These are phyloP conservation scores for Cossypha dichroa DNA, from an alignment of 2,797 vertebrate genomes.

Conservation along the genomic window DNA sequence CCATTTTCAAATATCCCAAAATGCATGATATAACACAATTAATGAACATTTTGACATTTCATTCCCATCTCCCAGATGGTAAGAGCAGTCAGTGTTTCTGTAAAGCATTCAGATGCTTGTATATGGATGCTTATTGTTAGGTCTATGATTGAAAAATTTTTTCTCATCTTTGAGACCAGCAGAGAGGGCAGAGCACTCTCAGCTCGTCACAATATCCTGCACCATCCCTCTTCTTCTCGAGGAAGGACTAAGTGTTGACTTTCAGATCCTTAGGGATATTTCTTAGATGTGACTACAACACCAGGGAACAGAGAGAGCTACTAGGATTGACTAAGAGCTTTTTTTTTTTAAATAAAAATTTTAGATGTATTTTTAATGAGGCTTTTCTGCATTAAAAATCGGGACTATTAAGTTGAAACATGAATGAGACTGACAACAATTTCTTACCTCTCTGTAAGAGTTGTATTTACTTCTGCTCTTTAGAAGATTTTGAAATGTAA, in stretches of 20 bases:
- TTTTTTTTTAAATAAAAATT: background rate
- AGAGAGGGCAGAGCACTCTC: background rate
- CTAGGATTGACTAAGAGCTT: accelerated
- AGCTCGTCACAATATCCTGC: background rate
- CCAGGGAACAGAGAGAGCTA: background rate
- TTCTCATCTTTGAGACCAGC: background rate
- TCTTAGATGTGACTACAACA: background rate
- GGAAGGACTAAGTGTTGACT: background rate
- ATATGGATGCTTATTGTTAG: accelerated
- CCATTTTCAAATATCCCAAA: background rate
- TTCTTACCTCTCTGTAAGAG: background rate
- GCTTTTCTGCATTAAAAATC: background rate
- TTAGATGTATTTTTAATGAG: background rate
- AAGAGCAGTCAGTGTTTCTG: background rate
- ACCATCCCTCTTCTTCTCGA: background rate
- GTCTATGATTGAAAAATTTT: background rate
- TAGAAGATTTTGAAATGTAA: background rate
- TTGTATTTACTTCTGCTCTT: background rate
- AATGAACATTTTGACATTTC: background rate
- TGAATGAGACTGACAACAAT: background rate
- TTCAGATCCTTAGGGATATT: background rate
- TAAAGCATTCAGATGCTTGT: background rate
- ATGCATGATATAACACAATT: background rate
- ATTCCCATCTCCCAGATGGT: background rate
- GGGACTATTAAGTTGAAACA: background rate